Base-by-base conservation (phyloP, 1,140 invertebrate genomes). In the Cyphomyrmex costatus region DNA sequence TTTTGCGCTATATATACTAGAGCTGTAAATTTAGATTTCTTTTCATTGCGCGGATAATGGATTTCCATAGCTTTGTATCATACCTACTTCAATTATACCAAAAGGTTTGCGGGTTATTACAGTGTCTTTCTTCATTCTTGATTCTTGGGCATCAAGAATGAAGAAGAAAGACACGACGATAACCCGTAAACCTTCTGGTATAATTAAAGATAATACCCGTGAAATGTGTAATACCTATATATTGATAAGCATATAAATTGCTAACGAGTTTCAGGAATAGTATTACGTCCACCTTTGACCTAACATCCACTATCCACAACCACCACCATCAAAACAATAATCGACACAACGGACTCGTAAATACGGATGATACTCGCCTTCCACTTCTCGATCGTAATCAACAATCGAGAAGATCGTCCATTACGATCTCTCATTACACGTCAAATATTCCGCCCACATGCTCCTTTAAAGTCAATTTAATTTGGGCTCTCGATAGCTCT, bases 291-390 rank as follows among this genome's bases (percentile, higher is more conserved):
- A 83, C 19, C 68, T 33, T 46, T 49, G 42, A 36, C 79, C 68
- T 27, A 74, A 78, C 71, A 85, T 85, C 46, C 65, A 77, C 71
- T 71, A 89, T 73, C 65, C 65, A 89, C 87, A 86, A 89, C 84
- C 46, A 49, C 8, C 46, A 49, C 46, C 46, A 89, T 89, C 71
- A 89, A 68, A 89, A 89, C 88, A 89, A 83, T 83, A 89, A 86
- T 68, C 87, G 88, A 86, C 88, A 89, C 85, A 84, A 89, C 53
- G 85, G 58, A 79, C 83, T 86, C 83, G 58, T 58, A 16, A 63
- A 74, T 46, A 70, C 51, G 61, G 24, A 60, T 68, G 5, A 58
- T 33, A n/a, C 58, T 33, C 61, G 49, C n/a, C 42, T 68, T 14
- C 56, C 12, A 42, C 27, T 73, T 51, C 51, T 82, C 60, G 77